Conservation (phyloP, 2,797 vertebrate genomes). For the Rachycentron canadum region DNA sequence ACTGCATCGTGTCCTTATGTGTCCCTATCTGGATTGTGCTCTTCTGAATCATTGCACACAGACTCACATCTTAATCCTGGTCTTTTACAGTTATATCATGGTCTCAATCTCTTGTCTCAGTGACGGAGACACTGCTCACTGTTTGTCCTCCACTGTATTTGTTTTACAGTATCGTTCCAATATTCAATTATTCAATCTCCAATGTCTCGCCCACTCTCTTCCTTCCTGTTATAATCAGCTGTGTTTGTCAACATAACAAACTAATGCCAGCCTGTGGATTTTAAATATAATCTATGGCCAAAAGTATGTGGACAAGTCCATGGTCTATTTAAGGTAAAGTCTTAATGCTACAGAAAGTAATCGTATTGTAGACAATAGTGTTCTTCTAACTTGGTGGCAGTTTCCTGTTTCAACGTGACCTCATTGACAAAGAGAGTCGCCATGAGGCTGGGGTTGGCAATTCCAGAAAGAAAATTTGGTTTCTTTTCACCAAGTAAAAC, state of each 20-base stretch:
- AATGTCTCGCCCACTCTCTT: constrained; percentile 52
- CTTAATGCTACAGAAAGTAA: no score
- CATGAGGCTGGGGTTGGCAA: no score
- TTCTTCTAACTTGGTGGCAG: no score
- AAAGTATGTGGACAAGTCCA: background rate
- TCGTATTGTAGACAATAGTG: no score
- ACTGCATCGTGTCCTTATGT: constrained; percentile 39
- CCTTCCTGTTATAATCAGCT: constrained; percentile 46
- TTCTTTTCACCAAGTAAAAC: background rate
- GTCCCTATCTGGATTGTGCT: constrained; percentile 18
- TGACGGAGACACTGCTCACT: background rate
- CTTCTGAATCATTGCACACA: constrained; percentile 24
- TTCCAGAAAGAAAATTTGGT: background rate
- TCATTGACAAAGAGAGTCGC: background rate
- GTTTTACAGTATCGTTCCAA: constrained; percentile 29
- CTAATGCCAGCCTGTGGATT: constrained; percentile 12
- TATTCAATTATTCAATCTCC: constrained; percentile 34
- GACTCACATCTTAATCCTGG: background rate
- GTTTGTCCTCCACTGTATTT: constrained; percentile 23
- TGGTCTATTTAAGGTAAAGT: no score
- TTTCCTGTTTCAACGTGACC: background rate
- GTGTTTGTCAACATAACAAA: constrained; percentile 50
- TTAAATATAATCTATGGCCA: background rate
- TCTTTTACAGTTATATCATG: background rate
- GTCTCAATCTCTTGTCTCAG: no score